These are phyloP conservation scores for Aphelocoma coerulescens DNA, from an alignment of 2,113 vertebrate genomes.

Conservation along the genomic window DNA sequence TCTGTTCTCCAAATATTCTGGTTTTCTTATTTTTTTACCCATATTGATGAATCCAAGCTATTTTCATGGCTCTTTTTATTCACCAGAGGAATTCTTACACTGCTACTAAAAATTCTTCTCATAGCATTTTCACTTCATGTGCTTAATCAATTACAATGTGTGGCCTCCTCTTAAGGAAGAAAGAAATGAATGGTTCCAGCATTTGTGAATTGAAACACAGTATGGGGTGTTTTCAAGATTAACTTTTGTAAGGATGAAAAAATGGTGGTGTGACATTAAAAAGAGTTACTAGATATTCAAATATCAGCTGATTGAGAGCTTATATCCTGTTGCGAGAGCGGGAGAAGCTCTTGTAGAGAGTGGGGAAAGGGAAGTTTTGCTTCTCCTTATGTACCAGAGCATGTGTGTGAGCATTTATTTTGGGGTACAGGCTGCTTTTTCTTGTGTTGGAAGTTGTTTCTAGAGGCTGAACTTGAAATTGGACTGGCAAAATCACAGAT, in stretches of 20 bases:
- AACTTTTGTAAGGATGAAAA: background rate
- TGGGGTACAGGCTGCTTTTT: background rate
- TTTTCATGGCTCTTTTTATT: background rate
- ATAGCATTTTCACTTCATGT: background rate
- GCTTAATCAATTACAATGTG: background rate
- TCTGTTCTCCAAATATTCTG: background rate
- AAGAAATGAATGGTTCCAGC: background rate
- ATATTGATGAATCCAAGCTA: background rate
- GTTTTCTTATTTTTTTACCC: background rate
- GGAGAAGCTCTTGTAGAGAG: background rate
- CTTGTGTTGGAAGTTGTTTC: background rate
- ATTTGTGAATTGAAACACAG: background rate
- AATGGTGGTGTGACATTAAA: background rate
- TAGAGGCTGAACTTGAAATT: background rate
- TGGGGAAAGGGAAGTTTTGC: background rate
- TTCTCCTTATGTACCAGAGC: background rate
- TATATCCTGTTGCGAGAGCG: background rate
- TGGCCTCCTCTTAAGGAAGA: background rate
- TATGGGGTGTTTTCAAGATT: background rate
- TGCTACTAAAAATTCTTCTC: background rate
- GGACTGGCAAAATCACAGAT: background rate
- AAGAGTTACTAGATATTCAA: background rate
- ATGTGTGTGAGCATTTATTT: too few relatives aligned
- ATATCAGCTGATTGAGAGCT: background rate
- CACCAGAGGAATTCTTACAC: background rate